These are phyloP conservation scores for Operophtera brumata DNA, from an alignment of 2,888 invertebrate species.

Conservation along the genomic window DNA sequence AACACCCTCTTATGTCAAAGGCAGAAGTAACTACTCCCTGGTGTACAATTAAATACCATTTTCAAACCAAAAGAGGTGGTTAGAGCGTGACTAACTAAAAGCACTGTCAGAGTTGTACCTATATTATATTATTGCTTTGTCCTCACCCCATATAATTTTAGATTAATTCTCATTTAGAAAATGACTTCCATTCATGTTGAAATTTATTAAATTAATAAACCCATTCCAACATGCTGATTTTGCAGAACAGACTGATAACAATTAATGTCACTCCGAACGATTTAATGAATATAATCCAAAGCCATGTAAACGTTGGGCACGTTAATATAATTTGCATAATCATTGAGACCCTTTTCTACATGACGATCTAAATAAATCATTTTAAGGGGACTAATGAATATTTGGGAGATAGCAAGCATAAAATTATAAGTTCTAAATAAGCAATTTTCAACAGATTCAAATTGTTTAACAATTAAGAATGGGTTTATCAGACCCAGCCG, in stretches of 20 bases:
- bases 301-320: conserved; percentile 5
- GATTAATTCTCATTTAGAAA: neutral
- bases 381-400: neutral
- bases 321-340: conserved; percentile 13
- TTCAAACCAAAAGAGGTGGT: no score
- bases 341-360: conserved; percentile 9
- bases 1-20: no score
- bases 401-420: neutral
- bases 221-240: neutral
- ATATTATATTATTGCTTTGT: no score
- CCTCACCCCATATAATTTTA: neutral
- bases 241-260: neutral
- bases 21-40: no score
- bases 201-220: neutral
- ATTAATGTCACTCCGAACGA: neutral
- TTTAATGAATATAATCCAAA: conserved; percentile 16
- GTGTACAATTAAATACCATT: no score
- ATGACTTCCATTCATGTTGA: no score
- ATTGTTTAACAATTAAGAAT: no score
- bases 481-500: no score
- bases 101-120: no score
- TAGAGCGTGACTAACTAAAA: no score
- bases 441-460: no score
- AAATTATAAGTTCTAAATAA: neutral
- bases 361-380: neutral